Percentiles rank a stretch among this genome's conserved stretches.
phyloP scores from a whole-genome alignment of 2,797 vertebrate species.

The Mormyrops boulengeri region DNA sequence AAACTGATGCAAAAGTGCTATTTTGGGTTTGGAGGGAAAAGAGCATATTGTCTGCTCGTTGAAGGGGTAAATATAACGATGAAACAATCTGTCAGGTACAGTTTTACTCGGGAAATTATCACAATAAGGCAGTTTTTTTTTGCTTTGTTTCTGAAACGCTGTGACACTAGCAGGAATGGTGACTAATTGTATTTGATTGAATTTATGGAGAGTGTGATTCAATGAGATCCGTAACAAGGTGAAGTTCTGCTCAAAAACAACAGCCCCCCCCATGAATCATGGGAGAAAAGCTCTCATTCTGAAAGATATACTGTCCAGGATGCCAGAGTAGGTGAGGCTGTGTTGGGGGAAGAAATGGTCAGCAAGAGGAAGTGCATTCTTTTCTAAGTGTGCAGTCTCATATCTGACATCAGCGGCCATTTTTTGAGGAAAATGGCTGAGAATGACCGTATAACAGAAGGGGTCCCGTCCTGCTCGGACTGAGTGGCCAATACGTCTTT shows the following conservation, averaged over 20 bases:
- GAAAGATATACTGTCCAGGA: background rate
- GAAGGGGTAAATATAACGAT: background rate
- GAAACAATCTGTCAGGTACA: background rate
- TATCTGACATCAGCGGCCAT: background rate
- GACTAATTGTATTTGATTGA: background rate
- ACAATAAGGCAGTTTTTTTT: background rate
- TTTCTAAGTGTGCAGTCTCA: background rate
- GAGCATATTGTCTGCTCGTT: background rate
- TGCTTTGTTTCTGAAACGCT: background rate
- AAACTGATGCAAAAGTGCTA: background rate
- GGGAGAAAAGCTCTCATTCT: background rate
- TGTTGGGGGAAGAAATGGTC: background rate
- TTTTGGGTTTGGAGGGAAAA: background rate
- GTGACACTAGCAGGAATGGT: background rate
- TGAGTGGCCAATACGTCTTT: conserved; percentile 2
- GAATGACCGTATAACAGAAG: conserved; percentile 1
- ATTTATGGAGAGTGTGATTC: background rate
- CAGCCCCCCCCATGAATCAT: background rate
- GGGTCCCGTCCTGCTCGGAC: background rate
- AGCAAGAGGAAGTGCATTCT: background rate
- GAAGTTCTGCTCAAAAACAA: background rate
- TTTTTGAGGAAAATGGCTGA: background rate
- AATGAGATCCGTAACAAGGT: background rate
- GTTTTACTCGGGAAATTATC: background rate
- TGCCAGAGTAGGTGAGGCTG: background rate